phyloP scores from a whole-genome alignment of 2,797 vertebrate species.

The Typhlichthys eigenmanni region DNA sequence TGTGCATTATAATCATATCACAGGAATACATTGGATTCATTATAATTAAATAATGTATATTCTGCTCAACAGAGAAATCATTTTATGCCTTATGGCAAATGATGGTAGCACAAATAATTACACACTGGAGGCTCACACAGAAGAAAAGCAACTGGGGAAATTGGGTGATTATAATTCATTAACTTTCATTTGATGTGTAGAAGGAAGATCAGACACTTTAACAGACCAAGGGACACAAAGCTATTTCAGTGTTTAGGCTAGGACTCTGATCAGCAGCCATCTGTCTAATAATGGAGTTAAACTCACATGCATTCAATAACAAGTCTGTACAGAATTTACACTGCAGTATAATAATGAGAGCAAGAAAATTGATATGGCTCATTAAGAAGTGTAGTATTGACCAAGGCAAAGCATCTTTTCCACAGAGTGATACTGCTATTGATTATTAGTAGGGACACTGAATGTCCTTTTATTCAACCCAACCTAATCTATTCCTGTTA shows the following conservation, averaged over 20 bases:
- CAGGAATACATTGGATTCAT: constrained; percentile 56
- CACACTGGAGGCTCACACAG: constrained; percentile 43
- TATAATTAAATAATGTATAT: constrained; percentile 52
- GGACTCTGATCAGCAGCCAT: constrained; percentile 13
- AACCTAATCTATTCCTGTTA: too few relatives aligned
- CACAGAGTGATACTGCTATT: too few relatives aligned
- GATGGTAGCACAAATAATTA: constrained; percentile 45
- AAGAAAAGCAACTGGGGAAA: constrained; percentile 45
- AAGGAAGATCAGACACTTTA: constrained; percentile 22
- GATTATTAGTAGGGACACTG: too few relatives aligned
- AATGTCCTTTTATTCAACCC: too few relatives aligned
- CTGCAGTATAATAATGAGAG: too few relatives aligned
- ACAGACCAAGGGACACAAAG: constrained; percentile 17
- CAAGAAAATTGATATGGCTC: too few relatives aligned
- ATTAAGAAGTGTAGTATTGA: too few relatives aligned
- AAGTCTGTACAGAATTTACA: too few relatives aligned
- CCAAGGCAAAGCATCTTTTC: too few relatives aligned
- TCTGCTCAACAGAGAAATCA: constrained; percentile 46
- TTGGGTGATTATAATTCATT: constrained; percentile 54
- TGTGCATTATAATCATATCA: constrained; percentile 50
- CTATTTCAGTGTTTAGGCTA: constrained; percentile 25
- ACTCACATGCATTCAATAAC: constrained; percentile 26
- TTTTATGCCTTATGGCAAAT: constrained; percentile 51
- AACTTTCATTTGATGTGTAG: constrained; percentile 58
- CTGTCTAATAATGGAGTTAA: neutral